phyloP scores from a whole-genome alignment of 2,797 vertebrate species.

The Galago senegalensis region DNA sequence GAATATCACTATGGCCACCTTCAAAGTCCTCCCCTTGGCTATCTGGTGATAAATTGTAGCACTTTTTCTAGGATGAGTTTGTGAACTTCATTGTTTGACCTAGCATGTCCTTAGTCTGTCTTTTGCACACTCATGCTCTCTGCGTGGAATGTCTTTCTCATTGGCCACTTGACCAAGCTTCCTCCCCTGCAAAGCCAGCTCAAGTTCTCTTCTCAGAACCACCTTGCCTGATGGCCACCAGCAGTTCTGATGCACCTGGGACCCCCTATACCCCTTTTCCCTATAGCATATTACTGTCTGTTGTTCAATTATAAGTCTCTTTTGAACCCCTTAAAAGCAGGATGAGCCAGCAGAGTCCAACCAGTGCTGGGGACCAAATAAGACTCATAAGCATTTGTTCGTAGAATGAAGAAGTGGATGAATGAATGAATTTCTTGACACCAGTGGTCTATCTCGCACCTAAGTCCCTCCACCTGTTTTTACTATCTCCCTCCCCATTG shows the following conservation, averaged over 20 bases:
- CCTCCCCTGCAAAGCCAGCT: neutral
- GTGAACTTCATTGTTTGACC: too few species aligned
- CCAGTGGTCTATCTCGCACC: neutral
- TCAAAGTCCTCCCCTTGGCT: too few species aligned
- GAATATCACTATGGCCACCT: too few species aligned
- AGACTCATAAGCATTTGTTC: neutral
- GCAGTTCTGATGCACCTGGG: fast-evolving
- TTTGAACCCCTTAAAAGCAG: neutral
- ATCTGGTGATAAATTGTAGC: too few species aligned
- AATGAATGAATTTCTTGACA: neutral
- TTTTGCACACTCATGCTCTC: fast-evolving
- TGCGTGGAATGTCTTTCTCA: neutral
- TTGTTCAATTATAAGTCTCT: neutral
- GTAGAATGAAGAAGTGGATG: neutral
- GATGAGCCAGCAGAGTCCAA: neutral
- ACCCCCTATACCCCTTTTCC: neutral
- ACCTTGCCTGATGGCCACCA: neutral
- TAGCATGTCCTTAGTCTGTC: neutral
- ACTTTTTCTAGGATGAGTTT: too few species aligned
- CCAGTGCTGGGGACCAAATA: neutral
- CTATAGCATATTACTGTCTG: fast-evolving
- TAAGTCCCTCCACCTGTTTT: slow-evolving; percentile 19
- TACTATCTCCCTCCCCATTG: neutral
- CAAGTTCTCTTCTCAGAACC: neutral
- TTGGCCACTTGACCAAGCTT: too few species aligned